Base-by-base conservation (phyloP, 2,113 vertebrate species). In the Ptilonorhynchus violaceus region DNA sequence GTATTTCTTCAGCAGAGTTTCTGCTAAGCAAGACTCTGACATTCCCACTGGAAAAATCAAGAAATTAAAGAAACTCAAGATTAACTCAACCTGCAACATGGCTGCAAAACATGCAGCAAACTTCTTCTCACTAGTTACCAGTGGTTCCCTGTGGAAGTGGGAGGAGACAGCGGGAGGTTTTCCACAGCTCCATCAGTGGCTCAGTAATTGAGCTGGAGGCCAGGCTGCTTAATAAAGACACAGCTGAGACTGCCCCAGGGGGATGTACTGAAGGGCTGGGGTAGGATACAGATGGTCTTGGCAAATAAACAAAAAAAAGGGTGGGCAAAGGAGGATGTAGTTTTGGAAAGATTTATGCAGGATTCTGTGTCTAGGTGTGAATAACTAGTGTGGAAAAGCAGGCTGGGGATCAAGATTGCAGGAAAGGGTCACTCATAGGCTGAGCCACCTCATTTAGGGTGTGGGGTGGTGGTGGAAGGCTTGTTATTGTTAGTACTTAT, bases 91-190 rank as follows among this genome's bases (percentile, higher is more conserved):
- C 31, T 50, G 9, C 24, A 67, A 68, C 21, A 35, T 42, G 21
- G 44, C 72, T 56, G 27, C 70, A 92, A 80, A 85, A 52, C 46
- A 56, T 0, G 5, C 15, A 41, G 68, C 19, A 85, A 70, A 59
- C 50, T 37, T 46, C 2, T 77, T 73, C 31, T 62, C 8, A 2
- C 53, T 58, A 5, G 0, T 77, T 62, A 44, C 6, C 0, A 0
- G 7, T 7, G 10, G 28, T 11, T 91, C 59, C 47, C 31, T 30
- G 39, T 27, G 70, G n/a, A 23, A 42, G 21, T 9, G 33, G 39
- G 42, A 78, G 39, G 44, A 63, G 39, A 33, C 5, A 13, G 37
- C 15, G 53, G 55, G 39, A 33, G 39, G 28, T 42, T 79, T 30
- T 24, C 25, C 37, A 30, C 53, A 53, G 75, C 37, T 46, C 59